Conservation (phyloP, 2,797 vertebrate species). For the Gila robusta region DNA sequence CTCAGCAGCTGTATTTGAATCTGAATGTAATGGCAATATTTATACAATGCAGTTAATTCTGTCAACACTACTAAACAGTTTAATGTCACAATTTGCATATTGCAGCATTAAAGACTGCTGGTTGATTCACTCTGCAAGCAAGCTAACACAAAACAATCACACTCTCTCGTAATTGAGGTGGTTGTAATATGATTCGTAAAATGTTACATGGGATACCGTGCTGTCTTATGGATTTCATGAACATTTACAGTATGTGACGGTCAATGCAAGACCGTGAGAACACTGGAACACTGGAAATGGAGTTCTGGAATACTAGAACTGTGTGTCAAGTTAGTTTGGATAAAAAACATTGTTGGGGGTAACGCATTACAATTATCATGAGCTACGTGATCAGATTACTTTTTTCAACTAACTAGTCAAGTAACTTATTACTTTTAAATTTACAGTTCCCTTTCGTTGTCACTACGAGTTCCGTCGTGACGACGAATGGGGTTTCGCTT, state of each 20-base stretch:
- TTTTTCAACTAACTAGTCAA: no score
- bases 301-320: no score
- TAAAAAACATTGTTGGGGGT: not conserved
- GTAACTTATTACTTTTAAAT: no score
- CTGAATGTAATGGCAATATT: conserved; percentile 2
- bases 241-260: not conserved
- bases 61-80: conserved; percentile 29
- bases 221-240: not conserved
- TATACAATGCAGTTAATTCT: not conserved
- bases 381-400: no score
- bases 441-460: no score
- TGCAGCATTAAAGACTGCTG: conserved; percentile 10
- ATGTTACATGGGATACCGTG: not conserved
- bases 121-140: not conserved
- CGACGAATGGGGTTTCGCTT: no score
- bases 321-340: no score
- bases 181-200: not conserved
- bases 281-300: no score
- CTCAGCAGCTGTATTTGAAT: conserved; percentile 9
- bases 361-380: not conserved
- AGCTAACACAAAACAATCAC: conserved; percentile 18
- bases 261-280: not conserved
- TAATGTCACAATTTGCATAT: conserved; percentile 19
- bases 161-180: not conserved
- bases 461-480: no score